These are phyloP conservation scores for Melieria crassipennis DNA, from an alignment of 2,888 invertebrate species.

Conservation along the genomic window DNA sequence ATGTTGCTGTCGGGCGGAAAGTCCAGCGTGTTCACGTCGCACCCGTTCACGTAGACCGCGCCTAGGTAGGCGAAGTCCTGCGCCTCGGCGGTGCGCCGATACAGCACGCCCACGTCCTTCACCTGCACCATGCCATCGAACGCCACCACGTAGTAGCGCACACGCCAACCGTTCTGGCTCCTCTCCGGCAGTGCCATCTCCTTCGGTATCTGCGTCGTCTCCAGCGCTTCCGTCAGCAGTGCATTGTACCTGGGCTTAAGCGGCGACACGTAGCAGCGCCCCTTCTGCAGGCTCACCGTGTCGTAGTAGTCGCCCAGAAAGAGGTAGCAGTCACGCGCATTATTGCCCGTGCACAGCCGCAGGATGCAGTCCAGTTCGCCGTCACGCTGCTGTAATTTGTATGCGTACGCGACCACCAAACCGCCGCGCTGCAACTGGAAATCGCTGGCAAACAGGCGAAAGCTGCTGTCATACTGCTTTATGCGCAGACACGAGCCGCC, in stretches of 20 bases:
- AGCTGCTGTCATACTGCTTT: conserved; percentile 62
- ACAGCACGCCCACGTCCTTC: conserved; percentile 57
- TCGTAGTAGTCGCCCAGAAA: conserved; percentile 55
- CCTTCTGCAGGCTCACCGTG: conserved; percentile 42
- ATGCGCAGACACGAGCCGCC: conserved; percentile 70
- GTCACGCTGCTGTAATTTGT: conserved; percentile 43
- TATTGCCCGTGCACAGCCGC: conserved; percentile 46
- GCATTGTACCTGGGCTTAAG: conserved; percentile 44
- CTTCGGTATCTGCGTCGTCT: conserved; percentile 46
- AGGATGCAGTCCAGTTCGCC: conserved; percentile 57
- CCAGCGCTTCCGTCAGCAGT: conserved; percentile 34
- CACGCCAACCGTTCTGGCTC: conserved; percentile 51
- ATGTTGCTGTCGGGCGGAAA: conserved; percentile 45
- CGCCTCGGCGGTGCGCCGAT: conserved; percentile 39
- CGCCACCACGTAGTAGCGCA: conserved; percentile 56
- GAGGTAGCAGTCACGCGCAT: conserved; percentile 51
- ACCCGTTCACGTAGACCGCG: conserved; percentile 54
- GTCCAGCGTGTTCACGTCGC: conserved; percentile 40
- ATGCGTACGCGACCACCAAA: conserved; percentile 60
- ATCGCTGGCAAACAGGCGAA: conserved; percentile 60
- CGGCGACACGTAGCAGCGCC: conserved; percentile 54
- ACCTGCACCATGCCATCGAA: conserved; percentile 54
- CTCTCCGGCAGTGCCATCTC: conserved; percentile 43
- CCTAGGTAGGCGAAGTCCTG: conserved; percentile 51
- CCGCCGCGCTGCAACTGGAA: conserved; percentile 51